Conservation (phyloP, 2,797 vertebrate genomes). For the Paedocypris micromegethes region DNA sequence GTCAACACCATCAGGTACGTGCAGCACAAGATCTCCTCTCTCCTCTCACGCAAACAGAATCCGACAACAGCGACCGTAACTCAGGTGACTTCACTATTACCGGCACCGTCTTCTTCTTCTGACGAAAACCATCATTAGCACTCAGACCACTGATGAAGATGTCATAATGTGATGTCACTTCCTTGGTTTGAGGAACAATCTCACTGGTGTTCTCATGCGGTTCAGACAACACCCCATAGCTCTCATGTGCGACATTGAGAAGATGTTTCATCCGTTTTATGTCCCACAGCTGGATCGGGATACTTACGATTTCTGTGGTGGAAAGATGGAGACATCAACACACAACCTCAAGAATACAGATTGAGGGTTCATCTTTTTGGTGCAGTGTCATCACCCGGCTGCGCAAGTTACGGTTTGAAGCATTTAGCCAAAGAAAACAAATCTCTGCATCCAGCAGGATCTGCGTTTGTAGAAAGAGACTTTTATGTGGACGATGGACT, state of each 20-base stretch:
- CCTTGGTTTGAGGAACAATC: not conserved
- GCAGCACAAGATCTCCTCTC: too few species aligned
- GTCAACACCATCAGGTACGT: too few species aligned
- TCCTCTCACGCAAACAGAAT: too few species aligned
- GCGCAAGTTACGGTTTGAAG: not conserved
- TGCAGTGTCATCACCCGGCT: not conserved
- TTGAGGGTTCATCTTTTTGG: not conserved
- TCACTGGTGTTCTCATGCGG: not conserved
- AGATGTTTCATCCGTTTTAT: not conserved
- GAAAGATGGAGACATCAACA: not conserved
- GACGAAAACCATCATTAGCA: too few species aligned
- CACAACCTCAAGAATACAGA: not conserved
- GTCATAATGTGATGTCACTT: too few species aligned
- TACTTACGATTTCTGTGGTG: not conserved
- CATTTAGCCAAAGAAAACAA: conserved; percentile 1
- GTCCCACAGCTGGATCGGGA: not conserved
- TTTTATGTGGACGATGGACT: not conserved
- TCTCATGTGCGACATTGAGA: not conserved
- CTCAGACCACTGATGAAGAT: too few species aligned
- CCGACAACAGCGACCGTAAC: too few species aligned
- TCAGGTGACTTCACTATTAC: too few species aligned
- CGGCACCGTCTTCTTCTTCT: too few species aligned
- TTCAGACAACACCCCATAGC: not conserved
- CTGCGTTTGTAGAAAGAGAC: not conserved
- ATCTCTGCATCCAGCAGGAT: not conserved